These are phyloP conservation scores for Drosophila fungiperda DNA, from an alignment of 2,888 invertebrate species.

Conservation along the genomic window DNA sequence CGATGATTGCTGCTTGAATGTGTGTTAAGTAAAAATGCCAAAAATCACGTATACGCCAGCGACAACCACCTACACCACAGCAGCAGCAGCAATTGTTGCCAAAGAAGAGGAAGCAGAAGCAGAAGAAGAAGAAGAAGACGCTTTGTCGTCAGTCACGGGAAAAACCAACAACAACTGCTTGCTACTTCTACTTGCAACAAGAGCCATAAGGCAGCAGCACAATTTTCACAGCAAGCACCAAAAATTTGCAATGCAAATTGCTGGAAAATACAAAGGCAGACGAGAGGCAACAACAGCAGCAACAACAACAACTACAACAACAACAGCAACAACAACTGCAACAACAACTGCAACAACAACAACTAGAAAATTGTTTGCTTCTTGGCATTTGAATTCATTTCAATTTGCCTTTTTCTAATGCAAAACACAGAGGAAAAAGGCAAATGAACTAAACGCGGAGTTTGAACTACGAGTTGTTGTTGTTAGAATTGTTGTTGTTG, in stretches of 20 bases:
- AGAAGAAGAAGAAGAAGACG: neutral
- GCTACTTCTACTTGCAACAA: conserved; percentile 26
- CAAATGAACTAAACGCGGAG: conserved; percentile 81
- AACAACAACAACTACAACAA: conserved; percentile 28
- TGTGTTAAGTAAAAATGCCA: conserved; percentile 59
- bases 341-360: conserved; percentile 14
- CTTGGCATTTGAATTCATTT: conserved; percentile 75
- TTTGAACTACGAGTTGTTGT: conserved; percentile 69
- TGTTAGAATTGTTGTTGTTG: conserved; percentile 29
- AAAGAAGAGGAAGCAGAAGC: conserved; percentile 6
- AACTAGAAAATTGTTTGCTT: conserved; percentile 64
- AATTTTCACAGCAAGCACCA: conserved; percentile 71
- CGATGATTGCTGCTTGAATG: conserved; percentile 38
- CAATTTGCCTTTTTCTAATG: conserved; percentile 80
- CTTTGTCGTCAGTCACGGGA: conserved; percentile 40
- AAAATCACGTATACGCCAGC: conserved; percentile 73
- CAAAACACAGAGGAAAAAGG: conserved; percentile 64
- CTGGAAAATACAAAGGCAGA: conserved; percentile 41
- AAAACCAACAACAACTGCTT: conserved; percentile 43
- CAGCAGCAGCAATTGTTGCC: conserved; percentile 5
- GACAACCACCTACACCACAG: conserved; percentile 36
- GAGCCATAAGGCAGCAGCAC: conserved; percentile 35
- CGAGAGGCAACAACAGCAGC: conserved; percentile 38
- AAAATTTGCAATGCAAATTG: conserved; percentile 80
- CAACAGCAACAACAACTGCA: conserved; percentile 33